A percentile compares a stretch with the other conserved stretches of the same genome.
These are phyloP conservation scores for Paedocypris sp. DNA, from an alignment of 2,113 vertebrate genomes.

Conservation along the genomic window DNA sequence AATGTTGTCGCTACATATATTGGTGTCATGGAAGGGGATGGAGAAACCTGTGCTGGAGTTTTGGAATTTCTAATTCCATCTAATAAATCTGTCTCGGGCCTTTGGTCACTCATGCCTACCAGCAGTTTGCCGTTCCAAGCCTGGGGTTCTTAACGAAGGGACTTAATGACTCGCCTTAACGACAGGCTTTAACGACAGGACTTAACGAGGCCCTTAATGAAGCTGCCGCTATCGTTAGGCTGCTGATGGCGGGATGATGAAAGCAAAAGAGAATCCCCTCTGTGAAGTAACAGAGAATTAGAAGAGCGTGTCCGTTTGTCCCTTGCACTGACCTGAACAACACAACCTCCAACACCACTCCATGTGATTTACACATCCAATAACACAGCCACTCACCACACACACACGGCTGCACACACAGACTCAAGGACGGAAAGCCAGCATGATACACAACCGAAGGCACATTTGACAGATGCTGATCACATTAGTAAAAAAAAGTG, in stretches of 20 bases:
- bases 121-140: constrained; percentile 40
- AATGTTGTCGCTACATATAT: no score
- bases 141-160: constrained; percentile 49
- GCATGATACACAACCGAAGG: not conserved
- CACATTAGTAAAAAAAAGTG: constrained; percentile 11
- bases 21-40: no score
- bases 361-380: not conserved
- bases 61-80: not conserved
- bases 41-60: not conserved
- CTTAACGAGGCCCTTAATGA: constrained; percentile 69
- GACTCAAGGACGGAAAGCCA: constrained; percentile 7
- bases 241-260: constrained; percentile 48
- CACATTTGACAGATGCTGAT: constrained; percentile 12
- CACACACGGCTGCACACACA: not conserved
- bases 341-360: not conserved
- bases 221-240: constrained; percentile 59
- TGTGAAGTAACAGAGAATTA: constrained; percentile 18
- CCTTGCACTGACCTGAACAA: constrained; percentile 18
- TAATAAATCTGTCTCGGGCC: constrained; percentile 13
- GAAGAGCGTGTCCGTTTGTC: constrained; percentile 48
- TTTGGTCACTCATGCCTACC: constrained; percentile 48
- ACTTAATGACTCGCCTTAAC: constrained; percentile 61
- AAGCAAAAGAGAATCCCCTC: constrained; percentile 40
- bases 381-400: not conserved
- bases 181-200: constrained; percentile 59